Percentiles rank a stretch among this genome's conserved stretches.
phyloP scores from a whole-genome alignment of 2,797 vertebrate species.

The Fistularia commersonii region DNA sequence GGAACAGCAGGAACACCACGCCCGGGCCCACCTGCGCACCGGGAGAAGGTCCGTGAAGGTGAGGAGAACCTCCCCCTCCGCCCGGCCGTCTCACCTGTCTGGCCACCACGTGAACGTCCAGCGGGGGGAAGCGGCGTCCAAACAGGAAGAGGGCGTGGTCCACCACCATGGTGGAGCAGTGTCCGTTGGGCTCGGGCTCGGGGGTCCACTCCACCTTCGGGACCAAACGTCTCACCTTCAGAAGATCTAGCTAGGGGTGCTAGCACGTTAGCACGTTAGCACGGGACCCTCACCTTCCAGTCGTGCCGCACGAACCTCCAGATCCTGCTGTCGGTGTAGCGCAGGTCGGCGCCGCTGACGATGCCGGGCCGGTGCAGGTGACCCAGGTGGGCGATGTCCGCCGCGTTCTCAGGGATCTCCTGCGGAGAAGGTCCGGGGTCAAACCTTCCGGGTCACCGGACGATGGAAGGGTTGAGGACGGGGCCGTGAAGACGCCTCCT shows the following conservation, averaged over 20 bases:
- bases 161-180: slow-evolving; percentile 80
- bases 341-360: slow-evolving; percentile 74
- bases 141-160: slow-evolving; percentile 74
- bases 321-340: slow-evolving; percentile 72
- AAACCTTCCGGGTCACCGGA: background rate
- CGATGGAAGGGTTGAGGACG: background rate
- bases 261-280: background rate
- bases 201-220: slow-evolving; percentile 78
- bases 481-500: background rate
- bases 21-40: slow-evolving; percentile 83
- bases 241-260: background rate
- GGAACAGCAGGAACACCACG: slow-evolving; percentile 76
- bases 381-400: slow-evolving; percentile 74
- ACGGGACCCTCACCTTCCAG: slow-evolving; percentile 76
- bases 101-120: slow-evolving; percentile 76
- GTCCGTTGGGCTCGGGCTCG: slow-evolving; percentile 71
- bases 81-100: slow-evolving; percentile 69
- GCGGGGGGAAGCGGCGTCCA: slow-evolving; percentile 65
- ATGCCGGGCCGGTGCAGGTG: slow-evolving; percentile 78
- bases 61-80: background rate
- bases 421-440: slow-evolving; percentile 23
- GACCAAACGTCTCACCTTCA: background rate
- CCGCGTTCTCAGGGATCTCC: slow-evolving; percentile 87
- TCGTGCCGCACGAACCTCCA: slow-evolving; percentile 79
- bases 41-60: too few species aligned